Percentiles rank a stretch among this genome's conserved stretches.
phyloP scores from a whole-genome alignment of 2,113 vertebrate species.

The Sturnira hondurensis region DNA sequence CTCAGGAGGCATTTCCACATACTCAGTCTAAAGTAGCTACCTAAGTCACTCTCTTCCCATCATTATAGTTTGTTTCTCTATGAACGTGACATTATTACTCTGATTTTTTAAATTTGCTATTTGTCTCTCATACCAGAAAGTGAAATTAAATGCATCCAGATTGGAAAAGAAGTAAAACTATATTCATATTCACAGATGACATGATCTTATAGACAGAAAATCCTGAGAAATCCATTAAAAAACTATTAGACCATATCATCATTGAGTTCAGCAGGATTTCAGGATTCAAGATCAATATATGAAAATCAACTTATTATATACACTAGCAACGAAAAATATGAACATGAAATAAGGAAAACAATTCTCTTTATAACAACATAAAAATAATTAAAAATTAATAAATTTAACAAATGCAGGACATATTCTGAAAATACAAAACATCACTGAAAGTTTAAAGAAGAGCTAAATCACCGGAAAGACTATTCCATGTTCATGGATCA shows the following conservation, averaged over 20 bases:
- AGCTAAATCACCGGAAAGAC: not conserved
- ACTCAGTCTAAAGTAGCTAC: not conserved
- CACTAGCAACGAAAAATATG: not conserved
- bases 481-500: not conserved
- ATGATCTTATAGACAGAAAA: not conserved
- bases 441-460: not conserved
- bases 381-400: not conserved
- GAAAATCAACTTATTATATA: not conserved
- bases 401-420: not conserved
- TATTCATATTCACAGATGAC: not conserved
- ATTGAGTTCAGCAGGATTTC: not conserved
- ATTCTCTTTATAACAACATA: not conserved
- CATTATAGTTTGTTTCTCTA: not conserved
- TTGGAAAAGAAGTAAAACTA: conserved; percentile 5
- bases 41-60: not conserved
- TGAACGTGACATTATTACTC: not conserved
- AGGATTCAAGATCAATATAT: not conserved
- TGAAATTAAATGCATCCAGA: not conserved
- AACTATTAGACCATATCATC: not conserved
- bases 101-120: not conserved
- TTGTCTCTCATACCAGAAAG: not conserved
- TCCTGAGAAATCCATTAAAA: not conserved
- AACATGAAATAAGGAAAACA: not conserved
- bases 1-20: not conserved
- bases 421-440: not conserved